Base-by-base conservation (phyloP, 1,140 invertebrate species). In the Homarus americanus region DNA sequence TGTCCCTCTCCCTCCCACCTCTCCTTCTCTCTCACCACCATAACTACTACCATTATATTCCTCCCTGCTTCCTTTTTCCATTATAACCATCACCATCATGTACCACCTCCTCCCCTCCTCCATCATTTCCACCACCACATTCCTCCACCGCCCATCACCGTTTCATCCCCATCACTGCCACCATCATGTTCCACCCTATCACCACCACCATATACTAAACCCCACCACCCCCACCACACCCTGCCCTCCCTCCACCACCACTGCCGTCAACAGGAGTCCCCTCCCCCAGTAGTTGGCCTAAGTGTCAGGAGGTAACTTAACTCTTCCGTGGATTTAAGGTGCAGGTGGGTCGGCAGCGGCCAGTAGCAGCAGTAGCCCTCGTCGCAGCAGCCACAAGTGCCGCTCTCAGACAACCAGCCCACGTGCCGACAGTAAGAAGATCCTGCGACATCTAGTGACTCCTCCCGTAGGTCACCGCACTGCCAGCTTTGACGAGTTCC, bases 391-490 rank as follows among this genome's bases (percentile, higher is more conserved):
- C 93, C 93, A 85, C 92, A 93, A 92, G 92, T 91, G 41, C 96
- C 82, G 96, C 96, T 91, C 96, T 95, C 69, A 96, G 96, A 94
- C 96, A 96, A 94, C 96, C 95, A 93, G 96, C 96, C 91, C 96
- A 95, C 44, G 93, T 92, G 91, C 80, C 12, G 96, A 96, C 93
- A 97, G 96, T 93, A 96, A 96, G 93, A 96, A 96, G 94, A 97
- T 97, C 85, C 94, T 97, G 9, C 96, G 97, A 93, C 96, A 96
- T 93, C 94, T 97, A 17, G 96, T 97, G 1, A 95, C 95, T 17
- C 95, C 95, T 15, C 93, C 94, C 40, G 93, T 93, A 32, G 94
- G 92, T 93, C 93, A 94, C 82, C 80, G 92, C n/a, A 82, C 92
- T 10, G 73, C 90, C 83, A 94, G 94, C 87, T 91, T 94, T 17